Conservation (phyloP, 2,888 invertebrate genomes). For the Acanthosepion pharaonis region DNA sequence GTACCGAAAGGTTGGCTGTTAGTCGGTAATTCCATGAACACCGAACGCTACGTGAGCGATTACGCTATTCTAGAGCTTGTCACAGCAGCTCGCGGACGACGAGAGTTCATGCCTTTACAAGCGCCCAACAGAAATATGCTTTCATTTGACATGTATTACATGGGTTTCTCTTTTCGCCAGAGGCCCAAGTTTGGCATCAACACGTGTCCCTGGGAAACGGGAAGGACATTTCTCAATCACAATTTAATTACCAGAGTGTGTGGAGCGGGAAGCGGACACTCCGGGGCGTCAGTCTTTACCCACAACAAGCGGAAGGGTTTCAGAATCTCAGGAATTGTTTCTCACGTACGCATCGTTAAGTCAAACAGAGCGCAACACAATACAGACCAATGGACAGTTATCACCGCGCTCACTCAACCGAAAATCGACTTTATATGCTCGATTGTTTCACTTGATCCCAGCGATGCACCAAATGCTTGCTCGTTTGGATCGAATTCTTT, state of each 20-base stretch:
- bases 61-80: conserved; percentile 67
- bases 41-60: conserved; percentile 61
- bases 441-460: conserved; percentile 51
- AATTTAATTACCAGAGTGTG: conserved; percentile 66
- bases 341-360: conserved; percentile 57
- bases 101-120: conserved; percentile 64
- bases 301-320: conserved; percentile 59
- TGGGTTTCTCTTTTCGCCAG: conserved; percentile 59
- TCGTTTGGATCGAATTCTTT: not conserved
- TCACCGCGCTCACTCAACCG: conserved; percentile 64
- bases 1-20: conserved; percentile 64
- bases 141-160: conserved; percentile 62
- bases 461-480: not conserved
- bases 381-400: conserved; percentile 58
- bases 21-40: conserved; percentile 53
- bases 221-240: conserved; percentile 58
- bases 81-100: conserved; percentile 61
- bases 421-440: conserved; percentile 68
- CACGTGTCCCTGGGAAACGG: conserved; percentile 59
- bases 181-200: conserved; percentile 59
- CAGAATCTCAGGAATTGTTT: conserved; percentile 67
- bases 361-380: conserved; percentile 52
- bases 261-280: conserved; percentile 65
- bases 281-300: conserved; percentile 67
- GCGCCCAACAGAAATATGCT: conserved; percentile 57